Conservation (phyloP, 2,113 vertebrate species). For the Burhinus oedicnemus region DNA sequence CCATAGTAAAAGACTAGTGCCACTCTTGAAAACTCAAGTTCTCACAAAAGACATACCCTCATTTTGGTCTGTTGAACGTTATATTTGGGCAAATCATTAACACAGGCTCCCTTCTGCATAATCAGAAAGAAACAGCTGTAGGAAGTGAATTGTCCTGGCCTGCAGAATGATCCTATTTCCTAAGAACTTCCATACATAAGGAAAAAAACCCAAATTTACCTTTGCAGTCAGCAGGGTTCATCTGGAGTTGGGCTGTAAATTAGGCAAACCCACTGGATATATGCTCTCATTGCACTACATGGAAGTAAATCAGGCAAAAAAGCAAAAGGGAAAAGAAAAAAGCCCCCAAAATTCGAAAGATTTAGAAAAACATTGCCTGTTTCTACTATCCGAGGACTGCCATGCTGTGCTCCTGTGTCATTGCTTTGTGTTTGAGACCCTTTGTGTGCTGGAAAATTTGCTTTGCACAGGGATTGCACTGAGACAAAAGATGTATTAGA, state of each 20-base stretch:
- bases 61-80: background rate
- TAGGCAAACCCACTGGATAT: background rate
- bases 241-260: background rate
- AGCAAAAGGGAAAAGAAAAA: background rate
- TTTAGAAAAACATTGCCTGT: background rate
- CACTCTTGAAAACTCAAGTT: background rate
- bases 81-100: background rate
- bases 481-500: background rate
- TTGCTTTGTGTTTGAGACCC: background rate
- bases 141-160: background rate
- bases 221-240: background rate
- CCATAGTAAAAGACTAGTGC: background rate
- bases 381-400: background rate
- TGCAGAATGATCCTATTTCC: background rate
- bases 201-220: background rate
- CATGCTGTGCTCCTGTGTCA: background rate
- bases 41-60: background rate
- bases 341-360: background rate
- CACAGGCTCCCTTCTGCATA: background rate
- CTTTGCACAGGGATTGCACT: background rate
- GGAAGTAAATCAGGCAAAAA: background rate
- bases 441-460: background rate
- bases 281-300: background rate
- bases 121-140: background rate
- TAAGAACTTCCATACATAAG: background rate